Evolutionary conservation across 2,797 vertebrate species (phyloP).

Genomic region (Gadopsis marmoratus): DNA sequence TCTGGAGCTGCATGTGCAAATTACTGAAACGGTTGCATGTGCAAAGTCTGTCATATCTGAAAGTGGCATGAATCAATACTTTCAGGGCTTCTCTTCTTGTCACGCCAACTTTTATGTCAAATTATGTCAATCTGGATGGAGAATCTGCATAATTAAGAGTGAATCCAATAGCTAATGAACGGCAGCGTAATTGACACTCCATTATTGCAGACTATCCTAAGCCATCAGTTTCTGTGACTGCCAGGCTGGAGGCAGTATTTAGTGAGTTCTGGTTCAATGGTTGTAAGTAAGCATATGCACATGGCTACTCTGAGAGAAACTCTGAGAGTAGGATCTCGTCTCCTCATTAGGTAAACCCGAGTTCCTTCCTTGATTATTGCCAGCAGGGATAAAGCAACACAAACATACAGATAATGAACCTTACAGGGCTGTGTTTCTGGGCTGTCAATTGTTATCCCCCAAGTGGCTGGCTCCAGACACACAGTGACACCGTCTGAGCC

Average conservation of each 20-base stretch:
- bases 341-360: constrained; percentile 61
- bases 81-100: constrained; percentile 51
- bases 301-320: constrained; percentile 9
- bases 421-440: constrained; percentile 43
- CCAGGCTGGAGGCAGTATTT: constrained; percentile 38
- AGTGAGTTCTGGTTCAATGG: constrained; percentile 26
- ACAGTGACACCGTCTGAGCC: constrained; percentile 62
- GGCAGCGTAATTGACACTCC: constrained; percentile 43
- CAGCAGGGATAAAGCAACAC: constrained; percentile 38
- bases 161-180: constrained; percentile 58
- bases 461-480: constrained; percentile 69
- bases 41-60: constrained; percentile 41
- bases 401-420: constrained; percentile 66
- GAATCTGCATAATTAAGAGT: constrained; percentile 53
- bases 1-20: neutral
- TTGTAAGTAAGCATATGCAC: constrained; percentile 37
- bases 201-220: constrained; percentile 31
- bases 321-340: constrained; percentile 18
- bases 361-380: constrained; percentile 46
- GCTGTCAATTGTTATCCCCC: constrained; percentile 64
- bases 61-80: constrained; percentile 46
- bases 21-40: constrained; percentile 34
- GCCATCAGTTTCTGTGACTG: constrained; percentile 33
- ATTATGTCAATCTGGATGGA: constrained; percentile 40
- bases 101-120: constrained; percentile 23